Evolutionary conservation across 2,797 vertebrate genomes (phyloP), one percentile per base, ranked within the genome.

Genomic region (Parambassis ranga): DNA sequence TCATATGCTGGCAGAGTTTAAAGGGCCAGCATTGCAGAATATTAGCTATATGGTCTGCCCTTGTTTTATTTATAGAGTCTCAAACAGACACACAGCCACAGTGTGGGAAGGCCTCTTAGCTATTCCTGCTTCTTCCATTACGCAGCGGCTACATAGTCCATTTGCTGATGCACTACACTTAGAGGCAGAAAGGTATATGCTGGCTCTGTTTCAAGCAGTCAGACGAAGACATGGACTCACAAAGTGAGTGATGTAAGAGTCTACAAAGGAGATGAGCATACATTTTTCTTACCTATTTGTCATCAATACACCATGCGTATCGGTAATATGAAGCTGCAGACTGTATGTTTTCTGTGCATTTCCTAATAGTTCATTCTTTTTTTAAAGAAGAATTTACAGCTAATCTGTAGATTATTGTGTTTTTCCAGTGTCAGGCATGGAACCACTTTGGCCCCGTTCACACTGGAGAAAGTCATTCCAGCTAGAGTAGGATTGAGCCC

Each of bases 61-160:
- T 0, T 44, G 4, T 56, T 66, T 79, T 65, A 65, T 64, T 71
- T 18, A 64, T 72, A 36, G 10, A 39, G 20, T 39, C 27, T 32
- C 26, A 44, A 18, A 33, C 22, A 41, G 38, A n/a, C 48, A 49
- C 35, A 20, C 55, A 56, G 8, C 33, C 36, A 23, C 26, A 50
- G 7, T 31, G 44, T 16, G 27, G n/a, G 36, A 32, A 41, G 51
- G 14, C 19, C 46, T 72, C 35, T 55, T 5, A 57, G 70, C 52
- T 71, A 59, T 81, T 85, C 66, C 51, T 57, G 79, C 47, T 56
- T 33, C 55, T 32, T 83, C 77, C 83, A 79, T 84, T 81, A 76
- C 52, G 37, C 60, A 50, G 38, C 32, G 63, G 62, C 42, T 60
- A 42, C 63, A 43, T 0, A 10, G 50, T 76, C 63, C 56, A 65